Base-by-base conservation (phyloP, 1,140 invertebrate genomes). In the Procambarus virginalis region DNA sequence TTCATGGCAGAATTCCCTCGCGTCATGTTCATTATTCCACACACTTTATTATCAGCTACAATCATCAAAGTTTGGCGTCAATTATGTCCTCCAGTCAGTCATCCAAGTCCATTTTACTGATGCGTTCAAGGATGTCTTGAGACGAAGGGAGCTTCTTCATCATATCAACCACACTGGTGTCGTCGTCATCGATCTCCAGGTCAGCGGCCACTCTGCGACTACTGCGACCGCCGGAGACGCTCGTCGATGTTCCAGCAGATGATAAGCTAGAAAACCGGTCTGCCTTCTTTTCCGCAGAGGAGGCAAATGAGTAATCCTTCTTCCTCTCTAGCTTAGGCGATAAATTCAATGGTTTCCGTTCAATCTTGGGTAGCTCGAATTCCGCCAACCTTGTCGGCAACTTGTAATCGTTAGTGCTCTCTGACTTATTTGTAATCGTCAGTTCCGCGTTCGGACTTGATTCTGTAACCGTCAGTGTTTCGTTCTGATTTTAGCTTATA, bases 71-170 rank as follows among this genome's bases (percentile, higher is more conserved):
- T 49, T 88, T 55, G 22, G 46, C n/a, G 86, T 88, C 86, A 81
- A 82, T 82, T 55, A 88, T 70, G 78, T 80, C 68, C 48, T 34
- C 73, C 55, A 89, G 89, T 91, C 91, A 90, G 51, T 90, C 86
- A 75, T 92, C 89, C 58, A 90, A 78, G 48, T 92, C 91, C 91
- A 92, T 84, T 79, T 91, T 91, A 34, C 90, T 92, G 73, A 92
- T 92, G 55, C 91, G 89, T 49, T 92, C 91, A 51, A 92, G 86
- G 34, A 92, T 92, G 64, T 92, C 91, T 55, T 90, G 86, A 2
- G 91, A 92, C 4, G 91, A 91, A 0, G 91, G 91, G 22, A 92
- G 55, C 81, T 92, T 92, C 86, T 92, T 92, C 91, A 91, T 92
- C 81, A 92, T 89, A 49, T 85, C 85, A 0, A 77, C 58, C 79